Conservation (phyloP, 1,140 invertebrate genomes). For the Riptortus pedestris region DNA sequence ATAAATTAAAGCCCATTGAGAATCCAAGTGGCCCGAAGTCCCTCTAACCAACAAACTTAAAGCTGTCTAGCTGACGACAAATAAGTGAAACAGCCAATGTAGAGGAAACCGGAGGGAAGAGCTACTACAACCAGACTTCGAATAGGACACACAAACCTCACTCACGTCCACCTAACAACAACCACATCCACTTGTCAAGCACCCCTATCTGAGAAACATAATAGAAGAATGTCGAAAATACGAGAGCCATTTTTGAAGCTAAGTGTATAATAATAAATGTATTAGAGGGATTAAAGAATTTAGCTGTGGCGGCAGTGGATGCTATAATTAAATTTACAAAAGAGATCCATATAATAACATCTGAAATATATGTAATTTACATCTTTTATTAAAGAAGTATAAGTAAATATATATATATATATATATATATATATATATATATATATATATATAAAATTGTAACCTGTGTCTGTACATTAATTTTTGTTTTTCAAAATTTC, state of each 20-base stretch:
- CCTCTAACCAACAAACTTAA: neutral
- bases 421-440: no score
- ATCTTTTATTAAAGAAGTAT: no score
- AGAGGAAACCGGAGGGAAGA: neutral
- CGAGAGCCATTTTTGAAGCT: neutral
- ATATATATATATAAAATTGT: no score
- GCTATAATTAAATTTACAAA: no score
- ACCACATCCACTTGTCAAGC: neutral
- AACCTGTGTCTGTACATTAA: no score
- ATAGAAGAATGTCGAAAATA: neutral
- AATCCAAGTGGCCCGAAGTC: no score
- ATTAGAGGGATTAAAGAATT: neutral
- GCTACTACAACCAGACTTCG: neutral
- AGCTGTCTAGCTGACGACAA: neutral
- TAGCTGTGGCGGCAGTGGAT: no score
- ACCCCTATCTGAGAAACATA: neutral
- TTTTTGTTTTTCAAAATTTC: no score
- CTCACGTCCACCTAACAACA: neutral
- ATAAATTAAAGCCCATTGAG: neutral
- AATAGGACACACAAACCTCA: neutral
- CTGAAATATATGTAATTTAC: no score
- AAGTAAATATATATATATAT: no score
- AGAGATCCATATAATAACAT: no score
- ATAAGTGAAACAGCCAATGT: neutral
- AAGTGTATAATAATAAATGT: neutral